Evolutionary conservation across 2,797 vertebrate species (phyloP), one percentile per base, ranked within the genome.

Genomic region (Onychomys torridus): DNA sequence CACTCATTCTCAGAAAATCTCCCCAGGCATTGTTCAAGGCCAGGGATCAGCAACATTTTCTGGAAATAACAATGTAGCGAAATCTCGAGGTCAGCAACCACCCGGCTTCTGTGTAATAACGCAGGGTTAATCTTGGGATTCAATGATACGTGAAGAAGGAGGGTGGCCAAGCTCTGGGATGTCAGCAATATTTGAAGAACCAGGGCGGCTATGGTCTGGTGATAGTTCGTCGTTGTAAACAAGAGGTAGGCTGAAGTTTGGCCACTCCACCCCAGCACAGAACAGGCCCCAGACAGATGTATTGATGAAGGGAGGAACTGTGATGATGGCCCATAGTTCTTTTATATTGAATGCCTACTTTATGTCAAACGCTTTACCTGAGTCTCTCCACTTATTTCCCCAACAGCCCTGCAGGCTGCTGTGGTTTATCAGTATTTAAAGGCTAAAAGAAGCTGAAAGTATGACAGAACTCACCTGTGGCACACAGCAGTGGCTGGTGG

Each of bases 401-500:
- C 5, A 12, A 32, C 10, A 40, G 69, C 9, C n/a, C 65, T 49
- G 43, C 19, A 67, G 83, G 83, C 43, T 85, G 63, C 67, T 73
- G 49, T 37, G 67, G n/a, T 29, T 71, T 29, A n/a, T 71, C 65
- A 27, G 46, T 40, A 12, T 21, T 71, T 88, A 73, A 71, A 87
- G 67, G 55, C 46, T 4, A 55, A 55, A 4, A 0, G 67, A 57
- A 40, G 9, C 85, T 16, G 40, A 67, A 46, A 10, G 43, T n/a
- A n/a, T 73, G n/a, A 12, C 25, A 19, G 67, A n/a, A 1, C 25
- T 32, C 10, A 9, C 6, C 67, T 34, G 69, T 3, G 34, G 5
- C 37, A 5, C 37, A 59, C 34, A 0, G 27, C 55, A 59, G 67
- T 19, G 49, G 8, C 34, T 0, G 0, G 16, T 3, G 2, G 69